These are phyloP conservation scores for Rhea americana DNA, from an alignment of 2,113 vertebrate species.

Conservation along the genomic window DNA sequence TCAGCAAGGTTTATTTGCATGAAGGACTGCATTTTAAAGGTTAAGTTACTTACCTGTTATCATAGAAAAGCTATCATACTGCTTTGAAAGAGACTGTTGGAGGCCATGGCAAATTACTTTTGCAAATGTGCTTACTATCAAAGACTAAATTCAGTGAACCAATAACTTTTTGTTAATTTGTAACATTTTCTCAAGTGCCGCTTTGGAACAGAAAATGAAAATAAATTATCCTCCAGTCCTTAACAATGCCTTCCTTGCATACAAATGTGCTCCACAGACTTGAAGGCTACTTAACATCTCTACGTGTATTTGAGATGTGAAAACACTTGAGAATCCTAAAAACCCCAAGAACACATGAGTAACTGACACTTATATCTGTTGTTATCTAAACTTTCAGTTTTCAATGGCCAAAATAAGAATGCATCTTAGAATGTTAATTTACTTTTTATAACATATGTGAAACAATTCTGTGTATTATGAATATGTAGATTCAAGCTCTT, in stretches of 20 bases:
- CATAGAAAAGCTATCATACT: background rate
- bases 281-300: background rate
- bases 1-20: constrained; percentile 26
- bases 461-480: background rate
- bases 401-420: background rate
- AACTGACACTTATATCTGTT: accelerated
- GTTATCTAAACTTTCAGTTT: background rate
- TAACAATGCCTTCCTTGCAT: constrained; percentile 21
- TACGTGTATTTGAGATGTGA: background rate
- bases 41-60: constrained; percentile 33
- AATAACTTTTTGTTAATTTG: constrained; percentile 53
- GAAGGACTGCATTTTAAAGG: constrained; percentile 44
- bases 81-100: constrained; percentile 21
- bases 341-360: background rate
- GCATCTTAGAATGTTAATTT: background rate
- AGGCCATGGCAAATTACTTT: constrained; percentile 43
- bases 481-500: background rate
- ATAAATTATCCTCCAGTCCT: constrained; percentile 41
- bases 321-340: background rate
- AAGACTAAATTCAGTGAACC: constrained; percentile 35
- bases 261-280: background rate
- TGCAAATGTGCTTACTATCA: constrained; percentile 27
- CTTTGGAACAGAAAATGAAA: constrained; percentile 42
- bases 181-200: constrained; percentile 50
- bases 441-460: background rate